phyloP scores from a whole-genome alignment of 1,140 invertebrate genomes.

The Drosophila bocqueti region DNA sequence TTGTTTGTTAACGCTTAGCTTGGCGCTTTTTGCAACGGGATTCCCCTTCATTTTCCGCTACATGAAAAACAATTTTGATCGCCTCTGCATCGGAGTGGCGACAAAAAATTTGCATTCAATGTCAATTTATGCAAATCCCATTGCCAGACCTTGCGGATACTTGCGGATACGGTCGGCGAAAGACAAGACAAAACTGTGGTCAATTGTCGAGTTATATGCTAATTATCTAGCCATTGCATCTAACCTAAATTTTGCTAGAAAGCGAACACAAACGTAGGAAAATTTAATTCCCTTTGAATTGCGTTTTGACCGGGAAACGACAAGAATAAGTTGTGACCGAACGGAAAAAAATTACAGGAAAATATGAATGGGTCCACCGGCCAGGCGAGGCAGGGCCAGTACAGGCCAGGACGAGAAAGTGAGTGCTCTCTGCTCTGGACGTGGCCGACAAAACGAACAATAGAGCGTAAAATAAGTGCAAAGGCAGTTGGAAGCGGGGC shows the following conservation, averaged over 20 bases:
- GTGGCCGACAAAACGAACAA: constrained; percentile 80
- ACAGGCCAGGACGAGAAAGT: constrained; percentile 53
- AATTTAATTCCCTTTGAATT: constrained; percentile 84
- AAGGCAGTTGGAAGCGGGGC: constrained; percentile 52
- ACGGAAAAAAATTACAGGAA: constrained; percentile 41
- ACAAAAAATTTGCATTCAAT: constrained; percentile 76
- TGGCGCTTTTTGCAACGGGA: constrained; percentile 62
- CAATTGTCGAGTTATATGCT: constrained; percentile 66
- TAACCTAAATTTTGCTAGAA: constrained; percentile 46
- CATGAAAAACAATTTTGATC: constrained; percentile 73
- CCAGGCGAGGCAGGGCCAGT: constrained; percentile 44
- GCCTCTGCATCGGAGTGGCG: constrained; percentile 37
- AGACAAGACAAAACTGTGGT: constrained; percentile 71
- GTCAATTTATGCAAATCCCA: constrained; percentile 80
- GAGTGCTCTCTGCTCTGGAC: constrained; percentile 67
- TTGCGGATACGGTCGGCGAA: not conserved
- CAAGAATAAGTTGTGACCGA: constrained; percentile 23
- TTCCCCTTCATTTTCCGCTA: constrained; percentile 28
- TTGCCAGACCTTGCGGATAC: constrained; percentile 46
- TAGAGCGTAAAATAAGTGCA: constrained; percentile 84
- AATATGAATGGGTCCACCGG: constrained; percentile 75
- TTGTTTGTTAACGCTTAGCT: constrained; percentile 82
- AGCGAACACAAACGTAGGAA: constrained; percentile 34
- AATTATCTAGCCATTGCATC: constrained; percentile 64
- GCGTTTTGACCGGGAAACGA: constrained; percentile 46